Conservation (phyloP, 1,140 invertebrate genomes). For the Monomorium pharaonis region DNA sequence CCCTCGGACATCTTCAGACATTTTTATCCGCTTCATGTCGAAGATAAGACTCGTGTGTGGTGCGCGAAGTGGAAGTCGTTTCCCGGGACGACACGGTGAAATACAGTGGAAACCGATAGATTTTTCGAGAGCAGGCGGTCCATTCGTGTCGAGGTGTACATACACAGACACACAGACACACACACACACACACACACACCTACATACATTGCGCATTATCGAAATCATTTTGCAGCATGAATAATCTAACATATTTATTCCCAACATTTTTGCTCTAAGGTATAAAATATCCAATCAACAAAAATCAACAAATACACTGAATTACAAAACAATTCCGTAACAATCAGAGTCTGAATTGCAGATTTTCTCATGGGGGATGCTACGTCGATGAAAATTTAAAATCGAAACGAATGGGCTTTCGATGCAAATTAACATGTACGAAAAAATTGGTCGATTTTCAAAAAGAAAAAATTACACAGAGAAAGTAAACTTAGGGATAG, state of each 20-base stretch:
- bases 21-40: constrained; percentile 39
- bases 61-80: constrained; percentile 34
- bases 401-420: not conserved
- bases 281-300: not conserved
- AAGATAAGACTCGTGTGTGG: constrained; percentile 27
- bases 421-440: not conserved
- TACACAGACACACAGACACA: no score
- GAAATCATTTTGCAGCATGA: constrained; percentile 9
- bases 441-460: not conserved
- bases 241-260: not conserved
- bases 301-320: not conserved
- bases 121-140: constrained; percentile 50
- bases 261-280: not conserved
- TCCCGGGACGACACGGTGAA: constrained; percentile 13
- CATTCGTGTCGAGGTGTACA: not conserved
- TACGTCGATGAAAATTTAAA: not conserved
- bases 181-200: no score
- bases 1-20: constrained; percentile 29
- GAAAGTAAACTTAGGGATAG: no score
- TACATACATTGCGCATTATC: not conserved
- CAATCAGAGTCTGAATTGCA: not conserved
- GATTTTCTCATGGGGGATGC: not conserved
- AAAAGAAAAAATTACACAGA: not conserved
- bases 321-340: not conserved
- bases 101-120: constrained; percentile 55